Evolutionary conservation across 2,797 vertebrate genomes (phyloP).

Genomic region (Sebastes oblongus): DNA sequence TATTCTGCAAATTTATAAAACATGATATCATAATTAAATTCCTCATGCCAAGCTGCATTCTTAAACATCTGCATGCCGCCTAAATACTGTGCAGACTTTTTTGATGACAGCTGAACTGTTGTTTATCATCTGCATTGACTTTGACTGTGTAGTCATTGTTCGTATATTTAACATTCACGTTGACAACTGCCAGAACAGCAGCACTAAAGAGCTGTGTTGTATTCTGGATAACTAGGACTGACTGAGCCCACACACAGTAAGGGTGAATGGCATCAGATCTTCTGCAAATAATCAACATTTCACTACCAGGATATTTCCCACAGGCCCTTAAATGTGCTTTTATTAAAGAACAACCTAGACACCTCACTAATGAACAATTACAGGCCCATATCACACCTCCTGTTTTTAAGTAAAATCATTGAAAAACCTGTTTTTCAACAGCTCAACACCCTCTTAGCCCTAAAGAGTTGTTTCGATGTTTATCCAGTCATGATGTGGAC

Average conservation of each 20-base stretch:
- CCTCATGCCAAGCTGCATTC: not conserved
- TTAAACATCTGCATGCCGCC: not conserved
- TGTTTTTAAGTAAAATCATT: not conserved
- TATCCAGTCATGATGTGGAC: not conserved
- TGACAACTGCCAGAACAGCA: not conserved
- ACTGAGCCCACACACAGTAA: not conserved
- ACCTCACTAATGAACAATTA: not conserved
- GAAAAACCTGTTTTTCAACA: not conserved
- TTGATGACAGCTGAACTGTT: not conserved
- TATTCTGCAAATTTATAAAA: not conserved
- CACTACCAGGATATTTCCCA: not conserved
- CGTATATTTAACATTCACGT: not conserved
- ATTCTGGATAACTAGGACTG: not conserved
- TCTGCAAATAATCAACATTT: not conserved
- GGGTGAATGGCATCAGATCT: not conserved
- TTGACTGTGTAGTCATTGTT: not conserved
- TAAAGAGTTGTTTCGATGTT: not conserved
- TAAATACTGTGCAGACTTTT: not conserved
- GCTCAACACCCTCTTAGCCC: not conserved
- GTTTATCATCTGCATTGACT: not conserved
- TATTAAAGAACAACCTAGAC: not conserved
- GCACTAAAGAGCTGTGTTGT: not conserved
- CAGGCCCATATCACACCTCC: no score
- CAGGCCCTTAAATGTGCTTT: not conserved
- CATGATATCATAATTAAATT: not conserved